Conservation (phyloP, 1,140 invertebrate genomes). For the Choristoneura fumiferana region DNA sequence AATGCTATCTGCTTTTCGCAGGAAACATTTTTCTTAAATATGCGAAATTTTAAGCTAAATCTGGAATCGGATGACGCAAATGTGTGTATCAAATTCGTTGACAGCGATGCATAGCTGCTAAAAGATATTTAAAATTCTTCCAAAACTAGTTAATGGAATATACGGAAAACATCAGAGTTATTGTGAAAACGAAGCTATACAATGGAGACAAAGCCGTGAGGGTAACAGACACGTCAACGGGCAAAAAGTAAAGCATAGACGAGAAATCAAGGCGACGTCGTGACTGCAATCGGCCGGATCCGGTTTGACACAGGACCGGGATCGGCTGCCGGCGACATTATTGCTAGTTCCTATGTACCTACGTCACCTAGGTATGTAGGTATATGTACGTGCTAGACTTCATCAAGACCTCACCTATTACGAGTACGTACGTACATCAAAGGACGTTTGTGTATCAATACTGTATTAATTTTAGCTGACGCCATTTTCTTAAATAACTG, state of each 20-base stretch:
- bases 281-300: background rate
- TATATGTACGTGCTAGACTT: background rate
- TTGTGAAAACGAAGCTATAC: background rate
- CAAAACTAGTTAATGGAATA: constrained; percentile 8
- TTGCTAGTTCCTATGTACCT: background rate
- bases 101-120: too few species aligned
- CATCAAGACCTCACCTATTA: background rate
- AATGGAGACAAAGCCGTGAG: background rate
- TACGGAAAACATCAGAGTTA: constrained; percentile 12
- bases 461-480: too few species aligned
- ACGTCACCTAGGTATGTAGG: background rate
- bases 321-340: constrained; percentile 1
- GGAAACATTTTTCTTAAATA: background rate
- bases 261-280: background rate
- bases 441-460: too few species aligned
- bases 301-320: constrained; percentile 12
- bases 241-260: constrained; percentile 14
- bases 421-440: too few species aligned
- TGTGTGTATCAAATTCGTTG: too few species aligned
- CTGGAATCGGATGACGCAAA: too few species aligned
- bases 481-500: too few species aligned
- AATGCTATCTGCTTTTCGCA: background rate
- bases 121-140: background rate
- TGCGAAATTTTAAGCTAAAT: too few species aligned
- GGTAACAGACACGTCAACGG: constrained; percentile 13